Evolutionary conservation across 1,140 invertebrate species (phyloP), one percentile per base, ranked within the genome.

Genomic region (Platyura marginata): DNA sequence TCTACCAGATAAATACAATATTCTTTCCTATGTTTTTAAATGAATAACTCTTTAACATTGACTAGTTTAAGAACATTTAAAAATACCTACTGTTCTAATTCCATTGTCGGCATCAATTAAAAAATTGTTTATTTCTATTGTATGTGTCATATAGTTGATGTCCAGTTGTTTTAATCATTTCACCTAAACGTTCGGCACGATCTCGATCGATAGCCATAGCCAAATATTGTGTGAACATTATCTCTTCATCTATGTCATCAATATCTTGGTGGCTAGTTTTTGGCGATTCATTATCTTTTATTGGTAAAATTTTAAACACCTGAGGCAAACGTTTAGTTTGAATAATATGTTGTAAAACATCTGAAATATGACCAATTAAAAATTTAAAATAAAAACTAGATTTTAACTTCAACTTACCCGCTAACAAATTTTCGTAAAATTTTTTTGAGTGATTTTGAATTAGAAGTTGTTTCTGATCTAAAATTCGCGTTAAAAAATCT

Each of bases 151-250:
- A 40, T 18, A 40, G 16, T 23, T 40, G 38, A 23, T 21, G 21
- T 21, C 38, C 38, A 3, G 38, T 40, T 13, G 38, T 40, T 40
- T 40, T 40, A 5, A 40, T 40, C 38, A 40, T 40, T n/a, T 40
- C 38, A 21, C 21, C 13, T 3, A 40, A 21, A 22, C 38, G 20
- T 13, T 40, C 22, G 2, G 38, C n/a, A 3, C 38, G 38, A 40
- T 40, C 38, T 6, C 10, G 10, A 15, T 40, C 21, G n/a, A 40
- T 40, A 13, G 38, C 21, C 20, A 9, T n/a, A 2, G 13, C n/a
- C 21, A 40, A 40, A 18, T 21, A 40, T 13, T 40, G 3, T 21
- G 21, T 23, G n/a, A 40, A 22, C 5, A 40, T 21, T 18, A 10
- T 18, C 16, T 38, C 18, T 9, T 38, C 18, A 20, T 18, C 18